Evolutionary conservation across 1,140 invertebrate species (phyloP).

Genomic region (Pseudobourletiella spinata): DNA sequence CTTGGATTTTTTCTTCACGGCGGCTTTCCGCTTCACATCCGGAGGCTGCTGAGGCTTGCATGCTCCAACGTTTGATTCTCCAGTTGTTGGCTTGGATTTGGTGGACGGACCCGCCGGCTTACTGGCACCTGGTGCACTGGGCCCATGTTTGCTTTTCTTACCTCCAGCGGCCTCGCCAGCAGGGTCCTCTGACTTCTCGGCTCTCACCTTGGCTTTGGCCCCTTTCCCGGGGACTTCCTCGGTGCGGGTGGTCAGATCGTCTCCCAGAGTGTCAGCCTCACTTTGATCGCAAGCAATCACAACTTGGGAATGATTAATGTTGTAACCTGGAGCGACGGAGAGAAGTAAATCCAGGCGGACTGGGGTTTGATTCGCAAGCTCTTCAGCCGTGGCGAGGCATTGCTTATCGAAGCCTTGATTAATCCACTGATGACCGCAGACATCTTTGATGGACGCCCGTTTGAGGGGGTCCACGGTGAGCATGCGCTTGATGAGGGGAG

Average conservation of each 20-base stretch:
- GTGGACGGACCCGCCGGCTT: background rate
- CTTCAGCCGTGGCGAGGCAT: slow-evolving; percentile 76
- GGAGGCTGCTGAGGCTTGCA: slow-evolving; percentile 40
- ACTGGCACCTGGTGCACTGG: background rate
- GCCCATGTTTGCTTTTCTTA: background rate
- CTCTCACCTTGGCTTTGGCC: too few species aligned
- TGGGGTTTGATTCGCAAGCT: slow-evolving; percentile 77
- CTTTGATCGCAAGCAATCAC: background rate
- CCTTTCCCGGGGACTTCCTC: too few species aligned
- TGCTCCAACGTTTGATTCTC: background rate
- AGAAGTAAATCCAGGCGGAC: slow-evolving; percentile 79
- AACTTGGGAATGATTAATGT: slow-evolving; percentile 25
- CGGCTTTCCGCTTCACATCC: slow-evolving; percentile 39
- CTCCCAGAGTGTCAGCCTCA: background rate
- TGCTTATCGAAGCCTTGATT: slow-evolving; percentile 69
- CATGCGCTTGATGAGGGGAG: slow-evolving; percentile 86
- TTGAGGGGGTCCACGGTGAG: slow-evolving; percentile 80
- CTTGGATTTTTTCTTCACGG: slow-evolving; percentile 38
- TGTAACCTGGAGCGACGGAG: slow-evolving; percentile 59
- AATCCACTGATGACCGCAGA: slow-evolving; percentile 86
- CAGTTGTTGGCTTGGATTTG: slow-evolving; percentile 38
- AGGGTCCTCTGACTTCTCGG: too few species aligned
- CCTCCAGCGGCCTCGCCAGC: background rate
- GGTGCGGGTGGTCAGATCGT: background rate
- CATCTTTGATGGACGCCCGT: slow-evolving; percentile 84